A percentile compares a stretch with the other conserved stretches of the same genome.
Evolutionary conservation across 1,140 invertebrate genomes (phyloP).

Genomic region (Helicoverpa armigera): DNA sequence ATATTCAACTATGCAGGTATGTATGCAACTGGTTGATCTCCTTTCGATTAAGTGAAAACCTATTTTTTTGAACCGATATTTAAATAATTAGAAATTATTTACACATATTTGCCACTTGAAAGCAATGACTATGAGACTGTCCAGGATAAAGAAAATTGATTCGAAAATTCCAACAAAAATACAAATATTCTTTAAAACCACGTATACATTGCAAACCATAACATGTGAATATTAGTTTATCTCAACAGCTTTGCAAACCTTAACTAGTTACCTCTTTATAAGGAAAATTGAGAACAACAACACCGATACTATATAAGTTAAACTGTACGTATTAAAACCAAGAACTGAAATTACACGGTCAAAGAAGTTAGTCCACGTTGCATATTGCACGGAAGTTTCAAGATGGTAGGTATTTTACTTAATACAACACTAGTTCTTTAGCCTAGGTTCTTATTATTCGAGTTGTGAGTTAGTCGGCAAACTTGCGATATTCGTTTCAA

Average conservation of each 20-base stretch:
- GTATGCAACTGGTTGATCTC: too few relatives aligned
- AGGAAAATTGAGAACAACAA: constrained; percentile 21
- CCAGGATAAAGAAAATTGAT: too few relatives aligned
- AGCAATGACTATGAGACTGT: too few relatives aligned
- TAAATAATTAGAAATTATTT: too few relatives aligned
- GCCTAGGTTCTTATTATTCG: constrained; percentile 72
- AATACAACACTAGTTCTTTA: constrained; percentile 70
- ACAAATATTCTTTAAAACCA: too few relatives aligned
- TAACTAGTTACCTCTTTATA: neutral
- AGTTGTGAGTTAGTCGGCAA: constrained; percentile 70
- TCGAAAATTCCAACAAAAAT: too few relatives aligned
- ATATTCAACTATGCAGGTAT: too few relatives aligned
- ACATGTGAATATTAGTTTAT: too few relatives aligned
- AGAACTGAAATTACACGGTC: constrained; percentile 49
- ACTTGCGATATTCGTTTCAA: constrained; percentile 74
- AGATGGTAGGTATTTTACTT: constrained; percentile 68
- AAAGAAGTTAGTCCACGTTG: constrained; percentile 41
- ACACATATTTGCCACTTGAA: too few relatives aligned
- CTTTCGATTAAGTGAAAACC: too few relatives aligned
- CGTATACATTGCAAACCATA: too few relatives aligned
- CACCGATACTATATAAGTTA: constrained; percentile 16
- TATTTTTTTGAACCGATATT: too few relatives aligned
- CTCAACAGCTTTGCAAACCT: neutral
- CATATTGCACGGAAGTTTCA: constrained; percentile 61
- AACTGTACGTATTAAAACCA: constrained; percentile 44